A percentile compares a stretch with the other conserved stretches of the same genome.
These are phyloP conservation scores for Ceratina japonica DNA, from an alignment of 1,140 invertebrate genomes.

Conservation along the genomic window DNA sequence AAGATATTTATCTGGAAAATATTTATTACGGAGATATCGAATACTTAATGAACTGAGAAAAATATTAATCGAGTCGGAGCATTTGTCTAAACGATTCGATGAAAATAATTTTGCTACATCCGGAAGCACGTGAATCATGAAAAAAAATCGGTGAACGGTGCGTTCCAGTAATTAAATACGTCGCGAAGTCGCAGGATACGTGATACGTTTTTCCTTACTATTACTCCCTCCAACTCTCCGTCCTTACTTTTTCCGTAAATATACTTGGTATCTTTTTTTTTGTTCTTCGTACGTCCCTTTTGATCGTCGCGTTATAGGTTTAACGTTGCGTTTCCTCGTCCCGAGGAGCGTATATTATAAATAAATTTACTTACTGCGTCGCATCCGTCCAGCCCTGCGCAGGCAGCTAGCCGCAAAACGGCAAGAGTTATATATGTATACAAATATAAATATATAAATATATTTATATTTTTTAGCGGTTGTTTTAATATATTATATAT, in stretches of 20 bases:
- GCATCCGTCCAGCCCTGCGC: constrained; percentile 74
- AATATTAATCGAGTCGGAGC: too few relatives aligned
- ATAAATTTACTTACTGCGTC: constrained; percentile 61
- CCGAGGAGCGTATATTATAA: constrained; percentile 33
- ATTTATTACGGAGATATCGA: neutral
- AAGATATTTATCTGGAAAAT: neutral
- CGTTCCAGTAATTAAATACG: constrained; percentile 3
- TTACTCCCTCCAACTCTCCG: neutral
- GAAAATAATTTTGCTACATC: neutral
- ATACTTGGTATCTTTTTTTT: neutral
- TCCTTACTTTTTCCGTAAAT: neutral
- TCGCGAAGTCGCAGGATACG: constrained; percentile 48
- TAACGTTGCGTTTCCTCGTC: constrained; percentile 7
- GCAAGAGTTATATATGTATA: constrained; percentile 63
- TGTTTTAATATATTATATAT: constrained; percentile 70
- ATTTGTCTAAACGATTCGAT: neutral
- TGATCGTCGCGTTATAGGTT: constrained; percentile 28
- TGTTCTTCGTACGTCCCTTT: neutral
- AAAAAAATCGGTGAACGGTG: neutral
- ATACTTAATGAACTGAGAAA: neutral
- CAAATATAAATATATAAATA: constrained; percentile 56
- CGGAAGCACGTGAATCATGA: neutral
- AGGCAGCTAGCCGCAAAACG: constrained; percentile 72
- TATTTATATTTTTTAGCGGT: constrained; percentile 75
- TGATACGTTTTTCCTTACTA: constrained; percentile 47